phyloP scores from a whole-genome alignment of 1,140 invertebrate genomes.

The Lepidurus arcticus region DNA sequence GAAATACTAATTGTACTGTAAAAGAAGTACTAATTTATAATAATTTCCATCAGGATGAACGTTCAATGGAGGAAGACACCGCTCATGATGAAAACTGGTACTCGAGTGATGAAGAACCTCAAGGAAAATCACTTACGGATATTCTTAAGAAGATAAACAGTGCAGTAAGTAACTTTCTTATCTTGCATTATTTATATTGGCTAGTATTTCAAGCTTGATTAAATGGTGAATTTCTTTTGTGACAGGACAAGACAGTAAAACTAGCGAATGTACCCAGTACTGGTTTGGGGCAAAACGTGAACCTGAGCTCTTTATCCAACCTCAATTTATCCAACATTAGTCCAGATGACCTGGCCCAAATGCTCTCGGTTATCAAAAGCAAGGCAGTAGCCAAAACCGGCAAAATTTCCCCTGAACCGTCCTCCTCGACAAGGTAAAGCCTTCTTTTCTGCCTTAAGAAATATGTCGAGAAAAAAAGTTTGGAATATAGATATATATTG shows the following conservation, averaged over 20 bases:
- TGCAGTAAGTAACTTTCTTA: constrained; percentile 33
- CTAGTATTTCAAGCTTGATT: background rate
- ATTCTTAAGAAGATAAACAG: constrained; percentile 42
- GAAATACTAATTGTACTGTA: constrained; percentile 49
- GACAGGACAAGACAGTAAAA: background rate
- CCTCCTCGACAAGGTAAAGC: constrained; percentile 25
- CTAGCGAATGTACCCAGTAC: background rate
- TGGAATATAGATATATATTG: constrained; percentile 32
- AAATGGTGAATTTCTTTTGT: background rate
- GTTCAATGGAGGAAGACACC: constrained; percentile 48
- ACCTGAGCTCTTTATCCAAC: constrained; percentile 49
- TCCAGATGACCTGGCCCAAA: constrained; percentile 63
- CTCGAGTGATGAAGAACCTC: constrained; percentile 62
- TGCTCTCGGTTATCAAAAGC: constrained; percentile 58
- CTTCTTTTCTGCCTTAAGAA: background rate
- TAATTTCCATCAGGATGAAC: constrained; percentile 44
- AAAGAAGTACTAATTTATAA: constrained; percentile 46
- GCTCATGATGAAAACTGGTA: constrained; percentile 60
- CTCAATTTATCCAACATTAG: constrained; percentile 67
- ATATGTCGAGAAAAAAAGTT: background rate
- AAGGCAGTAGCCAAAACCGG: constrained; percentile 40
- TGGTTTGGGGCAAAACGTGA: constrained; percentile 2
- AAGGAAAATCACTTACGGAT: constrained; percentile 40
- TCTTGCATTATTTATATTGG: background rate
- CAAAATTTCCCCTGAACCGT: constrained; percentile 28